Base-by-base conservation (phyloP, 1,140 invertebrate genomes). In the Temnothorax longispinosus region DNA sequence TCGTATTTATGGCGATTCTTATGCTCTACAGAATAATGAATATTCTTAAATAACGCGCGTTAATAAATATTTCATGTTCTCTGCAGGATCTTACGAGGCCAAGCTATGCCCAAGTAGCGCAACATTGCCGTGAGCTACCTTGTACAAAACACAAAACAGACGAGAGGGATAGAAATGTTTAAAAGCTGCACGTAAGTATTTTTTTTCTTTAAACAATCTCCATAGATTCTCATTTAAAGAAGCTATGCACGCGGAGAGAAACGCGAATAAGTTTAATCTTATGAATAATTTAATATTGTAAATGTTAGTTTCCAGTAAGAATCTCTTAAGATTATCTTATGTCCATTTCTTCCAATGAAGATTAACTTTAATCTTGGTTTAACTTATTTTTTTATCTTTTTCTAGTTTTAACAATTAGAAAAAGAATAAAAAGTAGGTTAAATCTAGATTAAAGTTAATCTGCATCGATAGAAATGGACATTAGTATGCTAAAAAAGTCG, bases 91-190 rank as follows among this genome's bases (percentile, higher is more conserved):
- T 96, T 89, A 96, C 96, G 88, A 96, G 97, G 94, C 96, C 98
- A 93, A 98, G 97, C 94, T 98, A 98, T 96, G 97, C 97, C 90
- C 97, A 98, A 96, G 97, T 98, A 93, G 97, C 97, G 88, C 97
- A 97, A 92, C 97, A 97, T 92, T 96, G 96, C 94, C 97, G 97
- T 90, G 96, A 97, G 90, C 92, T 94, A 91, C 92, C 92, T 92
- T 95, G 95, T 94, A 94, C 96, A 95, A 95, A 96, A 95, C 93
- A 95, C 93, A 94, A 96, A 96, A 93, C 90, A 88, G 93, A 94
- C 77, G 93, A 96, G 92, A 94, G 94, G 91, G 93, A 96, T 92
- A 93, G 93, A 93, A 94, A 94, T 89, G 92, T 94, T 90, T 95
- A 95, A 94, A 92, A 89, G 88, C 50, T 88, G 91, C 90, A 92